Conservation (phyloP, 2,888 invertebrate species). For the Athetis lepigone region DNA sequence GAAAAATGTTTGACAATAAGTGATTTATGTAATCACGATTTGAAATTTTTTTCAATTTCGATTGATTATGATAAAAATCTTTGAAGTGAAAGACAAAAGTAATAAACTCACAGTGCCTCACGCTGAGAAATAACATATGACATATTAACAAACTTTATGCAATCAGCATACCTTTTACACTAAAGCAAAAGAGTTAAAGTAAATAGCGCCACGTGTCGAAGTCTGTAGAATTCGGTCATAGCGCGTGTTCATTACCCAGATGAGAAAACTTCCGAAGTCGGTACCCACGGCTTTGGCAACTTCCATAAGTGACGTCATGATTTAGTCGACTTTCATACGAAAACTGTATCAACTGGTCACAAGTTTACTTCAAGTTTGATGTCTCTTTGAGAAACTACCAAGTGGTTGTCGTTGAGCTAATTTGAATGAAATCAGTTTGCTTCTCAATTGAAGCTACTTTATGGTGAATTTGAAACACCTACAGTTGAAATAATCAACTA, state of each 20-base stretch:
- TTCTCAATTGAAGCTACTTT: neutral
- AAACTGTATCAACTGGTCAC: conserved; percentile 31
- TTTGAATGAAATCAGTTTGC: neutral
- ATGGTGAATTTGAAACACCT: neutral
- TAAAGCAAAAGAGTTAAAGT: conserved; percentile 22
- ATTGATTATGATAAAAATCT: too few species aligned
- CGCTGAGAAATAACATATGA: too few species aligned
- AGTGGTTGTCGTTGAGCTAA: conserved; percentile 1
- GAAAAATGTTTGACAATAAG: too few species aligned
- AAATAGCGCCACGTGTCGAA: conserved; percentile 13
- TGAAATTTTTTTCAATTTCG: too few species aligned
- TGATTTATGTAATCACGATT: too few species aligned
- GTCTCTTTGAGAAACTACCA: conserved; percentile 35
- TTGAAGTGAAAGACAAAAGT: too few species aligned
- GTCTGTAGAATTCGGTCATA: conserved; percentile 9
- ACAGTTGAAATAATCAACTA: conserved; percentile 2
- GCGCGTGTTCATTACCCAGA: conserved; percentile 53
- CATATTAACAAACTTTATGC: too few species aligned
- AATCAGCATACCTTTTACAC: too few species aligned
- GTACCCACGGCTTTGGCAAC: conserved; percentile 27
- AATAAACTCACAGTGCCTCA: too few species aligned
- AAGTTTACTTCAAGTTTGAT: conserved; percentile 39
- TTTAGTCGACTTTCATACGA: conserved; percentile 45
- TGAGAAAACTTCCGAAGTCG: conserved; percentile 55
- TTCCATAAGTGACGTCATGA: conserved; percentile 43